Base-by-base conservation (phyloP, 1,140 invertebrate genomes). In the Globodera ellingtonae region DNA sequence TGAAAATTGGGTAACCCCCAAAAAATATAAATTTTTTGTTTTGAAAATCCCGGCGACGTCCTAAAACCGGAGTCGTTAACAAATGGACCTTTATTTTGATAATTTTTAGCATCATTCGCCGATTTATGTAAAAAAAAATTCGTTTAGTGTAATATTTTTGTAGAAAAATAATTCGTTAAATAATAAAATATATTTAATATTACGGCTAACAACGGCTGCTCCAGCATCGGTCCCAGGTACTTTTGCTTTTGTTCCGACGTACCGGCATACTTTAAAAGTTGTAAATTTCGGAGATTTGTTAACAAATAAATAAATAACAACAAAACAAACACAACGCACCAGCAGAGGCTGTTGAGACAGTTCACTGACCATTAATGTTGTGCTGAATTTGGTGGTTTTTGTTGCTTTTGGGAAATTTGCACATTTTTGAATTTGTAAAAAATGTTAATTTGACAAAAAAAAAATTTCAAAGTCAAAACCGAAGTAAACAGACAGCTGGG, bases 281-380 rank as follows among this genome's bases (percentile, higher is more conserved):
- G 35, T 35, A 35, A 35, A 35, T 35, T 35, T 35, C 2, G 35
- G 35, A 35, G 35, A 35, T 35, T 35, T 35, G 35, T 35, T 35
- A 35, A 35, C 0, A 35, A 35, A 35, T 15, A 44, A 35, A 24
- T 18, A 24, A 18, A 44, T 35, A 10, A 70, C 24, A 70, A 18
- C n/a, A n/a, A n/a, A 13, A 70, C 10, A 70, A 24, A 70, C 8
- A 5, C 9, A 21, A 79, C 21, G 4, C 50, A 67, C 59, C 24
- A 79, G 21, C 10, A 79, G 46, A 6, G 78, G 78, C 46, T 47
- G 46, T 56, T 77, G 76, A 35, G 72, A 21, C 0, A 78, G 47
- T 59, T 79, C 78, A 79, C 66, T 79, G 35, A 77, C 78, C 78
- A 79, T 77, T 59, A 79, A 44, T 15, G 46, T 59, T 24, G 78